These are phyloP conservation scores for Capreolus pygargus DNA, from an alignment of 2,113 vertebrate species.

Conservation along the genomic window DNA sequence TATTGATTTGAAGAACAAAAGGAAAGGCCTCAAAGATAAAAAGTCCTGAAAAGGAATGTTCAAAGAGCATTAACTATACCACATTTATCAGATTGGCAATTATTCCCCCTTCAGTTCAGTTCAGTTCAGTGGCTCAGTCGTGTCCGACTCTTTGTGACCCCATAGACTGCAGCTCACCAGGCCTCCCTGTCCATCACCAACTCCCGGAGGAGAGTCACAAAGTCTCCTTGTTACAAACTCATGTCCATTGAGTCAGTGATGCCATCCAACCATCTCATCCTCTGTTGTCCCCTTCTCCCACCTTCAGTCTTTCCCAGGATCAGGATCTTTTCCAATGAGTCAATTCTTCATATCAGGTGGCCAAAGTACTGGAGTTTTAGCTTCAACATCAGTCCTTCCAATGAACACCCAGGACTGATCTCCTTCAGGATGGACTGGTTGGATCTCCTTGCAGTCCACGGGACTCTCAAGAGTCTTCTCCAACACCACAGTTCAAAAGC, in stretches of 20 bases:
- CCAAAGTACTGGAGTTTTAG: background rate
- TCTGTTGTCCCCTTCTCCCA: background rate
- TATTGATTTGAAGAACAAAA: background rate
- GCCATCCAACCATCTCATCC: background rate
- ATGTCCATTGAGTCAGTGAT: background rate
- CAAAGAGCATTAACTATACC: background rate
- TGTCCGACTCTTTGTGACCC: background rate
- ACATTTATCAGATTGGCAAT: background rate
- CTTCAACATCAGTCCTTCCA: background rate
- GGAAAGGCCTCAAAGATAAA: background rate
- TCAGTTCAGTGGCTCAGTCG: background rate
- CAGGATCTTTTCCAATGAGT: background rate
- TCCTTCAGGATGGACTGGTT: background rate
- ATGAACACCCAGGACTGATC: background rate
- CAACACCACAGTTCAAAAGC: background rate
- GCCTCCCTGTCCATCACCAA: background rate
- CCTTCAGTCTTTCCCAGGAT: background rate
- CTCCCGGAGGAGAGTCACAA: background rate
- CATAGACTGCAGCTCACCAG: background rate
- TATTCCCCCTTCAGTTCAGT: background rate
- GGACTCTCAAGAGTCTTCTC: background rate
- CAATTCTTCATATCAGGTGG: background rate
- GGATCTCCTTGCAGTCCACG: background rate
- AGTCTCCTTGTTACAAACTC: background rate
- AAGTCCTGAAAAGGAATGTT: background rate